Evolutionary conservation across 2,797 vertebrate species (phyloP).

Genomic region (Sarcoramphus papa): DNA sequence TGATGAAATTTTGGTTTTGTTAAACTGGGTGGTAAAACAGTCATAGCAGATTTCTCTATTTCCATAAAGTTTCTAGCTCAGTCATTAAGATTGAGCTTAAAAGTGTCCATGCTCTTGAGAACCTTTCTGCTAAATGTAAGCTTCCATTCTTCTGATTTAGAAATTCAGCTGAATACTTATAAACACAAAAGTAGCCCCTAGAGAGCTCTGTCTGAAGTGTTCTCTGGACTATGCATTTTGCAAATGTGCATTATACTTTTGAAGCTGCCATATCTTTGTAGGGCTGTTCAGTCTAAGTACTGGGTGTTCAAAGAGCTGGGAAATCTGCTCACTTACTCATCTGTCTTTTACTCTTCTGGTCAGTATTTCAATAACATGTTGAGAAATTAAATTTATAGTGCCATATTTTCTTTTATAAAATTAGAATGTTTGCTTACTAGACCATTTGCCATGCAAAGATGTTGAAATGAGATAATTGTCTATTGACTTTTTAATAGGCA

Average conservation of each 20-base stretch:
- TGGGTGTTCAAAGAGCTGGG: not conserved
- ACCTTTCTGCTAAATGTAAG: not conserved
- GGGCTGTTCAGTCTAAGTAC: not conserved
- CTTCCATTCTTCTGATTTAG: not conserved
- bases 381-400: not conserved
- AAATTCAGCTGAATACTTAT: conserved; percentile 5
- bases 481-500: not conserved
- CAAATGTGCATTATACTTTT: not conserved
- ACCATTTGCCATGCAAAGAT: not conserved
- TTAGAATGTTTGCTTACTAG: not conserved
- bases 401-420: not conserved
- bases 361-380: not conserved
- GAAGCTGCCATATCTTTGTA: not conserved
- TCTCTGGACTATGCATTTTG: not conserved
- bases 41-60: not conserved
- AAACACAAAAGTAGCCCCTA: not conserved
- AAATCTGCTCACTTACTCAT: not conserved
- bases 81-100: not conserved
- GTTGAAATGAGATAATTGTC: not conserved
- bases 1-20: not conserved
- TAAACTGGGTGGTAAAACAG: not conserved
- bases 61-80: not conserved
- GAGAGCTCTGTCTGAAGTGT: not conserved
- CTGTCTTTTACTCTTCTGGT: not conserved
- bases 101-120: not conserved